Evolutionary conservation across 2,888 invertebrate genomes (phyloP).

Genomic region (Geotrupes spiniger): DNA sequence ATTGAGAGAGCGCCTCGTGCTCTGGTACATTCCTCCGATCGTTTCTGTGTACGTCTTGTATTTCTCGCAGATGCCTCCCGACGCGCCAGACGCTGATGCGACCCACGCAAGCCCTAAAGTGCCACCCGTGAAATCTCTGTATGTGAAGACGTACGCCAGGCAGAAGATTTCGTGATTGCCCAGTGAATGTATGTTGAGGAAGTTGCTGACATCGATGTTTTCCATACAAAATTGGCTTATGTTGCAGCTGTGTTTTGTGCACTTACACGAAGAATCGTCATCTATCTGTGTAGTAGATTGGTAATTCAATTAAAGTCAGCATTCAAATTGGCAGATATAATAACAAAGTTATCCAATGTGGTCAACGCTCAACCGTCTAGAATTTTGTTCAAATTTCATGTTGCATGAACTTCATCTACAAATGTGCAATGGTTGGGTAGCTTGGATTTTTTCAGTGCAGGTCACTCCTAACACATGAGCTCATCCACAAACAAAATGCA

Average conservation of each 20-base stretch:
- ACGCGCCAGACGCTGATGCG: constrained; percentile 94
- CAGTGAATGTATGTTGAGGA: constrained; percentile 94
- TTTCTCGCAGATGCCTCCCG: constrained; percentile 98
- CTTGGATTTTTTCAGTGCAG: no score
- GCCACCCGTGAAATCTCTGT: constrained; percentile 96
- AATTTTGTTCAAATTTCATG: no score
- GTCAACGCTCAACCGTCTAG: no score
- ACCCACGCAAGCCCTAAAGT: constrained; percentile 99
- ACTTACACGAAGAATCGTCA: constrained; percentile 78
- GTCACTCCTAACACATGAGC: no score
- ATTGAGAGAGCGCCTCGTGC: constrained; percentile 91
- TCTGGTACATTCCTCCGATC: constrained; percentile 89
- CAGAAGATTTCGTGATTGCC: constrained; percentile 98
- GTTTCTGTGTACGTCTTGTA: constrained; percentile 97
- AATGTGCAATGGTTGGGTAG: no score
- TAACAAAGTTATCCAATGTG: constrained; percentile 15
- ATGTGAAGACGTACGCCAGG: constrained; percentile 98
- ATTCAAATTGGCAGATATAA: no score
- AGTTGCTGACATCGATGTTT: constrained; percentile 99
- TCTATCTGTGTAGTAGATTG: constrained; percentile 78
- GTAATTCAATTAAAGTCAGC: constrained; percentile 3
- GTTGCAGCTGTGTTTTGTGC: constrained; percentile 59
- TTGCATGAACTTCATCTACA: no score
- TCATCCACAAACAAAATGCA: no score
- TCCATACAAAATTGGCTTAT: constrained; percentile 90